Evolutionary conservation across 2,113 vertebrate genomes (phyloP).

Genomic region (zebrafish (Danio rerio)): GRCz12tu NC_133185.1:41979001-41979500

Average conservation of each 20-base stretch:
- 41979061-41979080: neutral
- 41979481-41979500: neutral
- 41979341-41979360: constrained; percentile 2
- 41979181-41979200: constrained; percentile 50
- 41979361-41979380: constrained; percentile 2
- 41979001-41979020: neutral
- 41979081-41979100: neutral
- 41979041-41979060: neutral
- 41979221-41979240: constrained; percentile 58
- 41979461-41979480: neutral
- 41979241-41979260: constrained; percentile 58
- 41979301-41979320: constrained; percentile 44
- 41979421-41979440: neutral
- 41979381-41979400: constrained; percentile 7
- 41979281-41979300: constrained; percentile 49
- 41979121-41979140: neutral
- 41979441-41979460: constrained; percentile 25
- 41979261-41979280: constrained; percentile 60
- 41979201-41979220: constrained; percentile 51
- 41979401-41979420: constrained; percentile 25
- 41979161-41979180: constrained; percentile 57
- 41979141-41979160: constrained; percentile 4
- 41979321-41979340: neutral
- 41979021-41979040: neutral
- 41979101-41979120: neutral